Percentiles rank a stretch among this genome's conserved stretches.
These are phyloP conservation scores for Sorex fumeus DNA, from an alignment of 2,113 vertebrate species.

Conservation along the genomic window DNA sequence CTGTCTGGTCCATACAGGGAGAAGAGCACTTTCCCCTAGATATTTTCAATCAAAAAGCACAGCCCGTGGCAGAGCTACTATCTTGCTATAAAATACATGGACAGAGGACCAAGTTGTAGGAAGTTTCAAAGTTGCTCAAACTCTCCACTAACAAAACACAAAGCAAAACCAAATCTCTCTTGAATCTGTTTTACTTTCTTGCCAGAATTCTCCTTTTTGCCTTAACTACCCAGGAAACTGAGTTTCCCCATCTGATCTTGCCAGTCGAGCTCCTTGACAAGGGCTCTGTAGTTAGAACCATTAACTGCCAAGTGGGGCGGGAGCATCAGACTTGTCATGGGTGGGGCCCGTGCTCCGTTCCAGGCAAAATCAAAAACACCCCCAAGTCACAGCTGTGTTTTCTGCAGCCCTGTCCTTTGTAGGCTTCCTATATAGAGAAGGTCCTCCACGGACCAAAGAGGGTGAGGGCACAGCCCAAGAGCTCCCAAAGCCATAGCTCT, in stretches of 20 bases:
- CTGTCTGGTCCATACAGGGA: neutral
- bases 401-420: accelerated
- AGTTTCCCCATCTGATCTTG: neutral
- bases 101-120: neutral
- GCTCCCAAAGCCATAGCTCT: too few relatives aligned
- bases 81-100: neutral
- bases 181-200: neutral
- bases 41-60: neutral
- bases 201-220: too few relatives aligned
- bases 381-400: too few relatives aligned
- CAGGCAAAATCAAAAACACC: too few relatives aligned
- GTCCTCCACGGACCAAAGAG: neutral
- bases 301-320: too few relatives aligned
- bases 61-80: accelerated
- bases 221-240: neutral
- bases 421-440: neutral
- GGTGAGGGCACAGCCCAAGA: neutral
- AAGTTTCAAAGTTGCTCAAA: neutral
- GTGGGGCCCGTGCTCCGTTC: too few relatives aligned
- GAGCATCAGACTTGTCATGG: too few relatives aligned
- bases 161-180: neutral
- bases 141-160: neutral
- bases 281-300: neutral
- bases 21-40: neutral
- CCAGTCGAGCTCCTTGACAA: neutral